These are phyloP conservation scores for Eristalis intricaria DNA, from an alignment of 2,888 invertebrate species.

Conservation along the genomic window DNA sequence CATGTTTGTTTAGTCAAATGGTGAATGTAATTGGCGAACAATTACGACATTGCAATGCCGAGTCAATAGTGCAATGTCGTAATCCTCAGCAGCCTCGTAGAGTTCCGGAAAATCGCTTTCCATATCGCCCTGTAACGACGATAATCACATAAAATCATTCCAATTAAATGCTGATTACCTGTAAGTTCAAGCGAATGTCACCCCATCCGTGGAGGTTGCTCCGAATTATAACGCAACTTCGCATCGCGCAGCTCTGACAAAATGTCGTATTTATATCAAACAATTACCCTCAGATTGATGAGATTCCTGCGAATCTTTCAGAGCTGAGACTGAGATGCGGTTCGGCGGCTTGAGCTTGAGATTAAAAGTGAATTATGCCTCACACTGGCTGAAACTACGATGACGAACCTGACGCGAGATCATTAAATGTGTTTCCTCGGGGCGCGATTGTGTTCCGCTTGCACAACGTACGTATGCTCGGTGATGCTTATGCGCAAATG, in stretches of 20 bases:
- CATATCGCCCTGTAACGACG: slow-evolving; percentile 27
- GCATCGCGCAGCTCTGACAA: slow-evolving; percentile 8
- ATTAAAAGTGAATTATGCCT: slow-evolving; percentile 30
- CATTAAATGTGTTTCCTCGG: slow-evolving; percentile 29
- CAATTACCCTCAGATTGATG: slow-evolving; percentile 9
- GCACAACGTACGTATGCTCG: slow-evolving; percentile 18
- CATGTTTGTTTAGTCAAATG: background rate
- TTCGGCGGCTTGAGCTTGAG: slow-evolving; percentile 12
- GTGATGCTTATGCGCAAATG: background rate
- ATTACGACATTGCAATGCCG: slow-evolving; percentile 8
- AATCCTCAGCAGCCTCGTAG: background rate
- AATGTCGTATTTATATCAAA: background rate
- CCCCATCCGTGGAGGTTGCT: slow-evolving; percentile 57
- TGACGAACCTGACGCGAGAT: background rate
- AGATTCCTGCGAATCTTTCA: slow-evolving; percentile 8
- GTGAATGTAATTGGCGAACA: background rate
- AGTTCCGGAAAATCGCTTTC: slow-evolving; percentile 31
- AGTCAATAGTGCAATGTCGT: slow-evolving; percentile 8
- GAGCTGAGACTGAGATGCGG: background rate
- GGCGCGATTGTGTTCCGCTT: slow-evolving; percentile 25
- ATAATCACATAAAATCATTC: slow-evolving; percentile 12
- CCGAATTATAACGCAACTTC: slow-evolving; percentile 2
- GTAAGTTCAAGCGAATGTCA: slow-evolving; percentile 51
- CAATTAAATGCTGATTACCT: slow-evolving; percentile 19
- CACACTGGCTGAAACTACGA: background rate